A percentile compares a stretch with the other conserved stretches of the same genome.
phyloP scores from a whole-genome alignment of 2,888 invertebrate species.

The Epistrophella euchroma region DNA sequence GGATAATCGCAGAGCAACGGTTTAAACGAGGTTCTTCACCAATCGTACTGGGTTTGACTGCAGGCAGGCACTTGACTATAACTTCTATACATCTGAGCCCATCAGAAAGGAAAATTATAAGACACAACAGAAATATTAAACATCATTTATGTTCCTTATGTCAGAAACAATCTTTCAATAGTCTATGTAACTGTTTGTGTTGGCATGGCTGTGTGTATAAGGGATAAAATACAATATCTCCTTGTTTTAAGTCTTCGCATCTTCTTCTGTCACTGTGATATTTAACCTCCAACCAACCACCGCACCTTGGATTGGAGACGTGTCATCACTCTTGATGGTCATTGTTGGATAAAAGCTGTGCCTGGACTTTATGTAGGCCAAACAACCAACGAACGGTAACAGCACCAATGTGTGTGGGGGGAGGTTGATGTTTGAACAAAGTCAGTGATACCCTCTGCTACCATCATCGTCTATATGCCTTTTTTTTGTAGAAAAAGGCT shows the following conservation, averaged over 20 bases:
- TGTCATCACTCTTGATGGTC: slow-evolving; percentile 57
- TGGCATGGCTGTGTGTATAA: slow-evolving; percentile 2
- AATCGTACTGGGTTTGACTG: neutral
- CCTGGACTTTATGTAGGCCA: slow-evolving; percentile 35
- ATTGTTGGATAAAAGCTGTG: slow-evolving; percentile 58
- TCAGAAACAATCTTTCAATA: slow-evolving; percentile 67
- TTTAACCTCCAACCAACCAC: neutral
- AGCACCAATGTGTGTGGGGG: neutral
- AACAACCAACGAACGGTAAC: neutral
- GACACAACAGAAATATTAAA: slow-evolving; percentile 44
- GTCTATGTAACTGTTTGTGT: neutral
- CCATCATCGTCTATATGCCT: slow-evolving; percentile 10
- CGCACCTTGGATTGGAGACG: neutral
- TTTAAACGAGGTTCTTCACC: neutral
- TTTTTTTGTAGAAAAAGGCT: slow-evolving; percentile 49
- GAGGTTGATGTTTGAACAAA: slow-evolving; percentile 3
- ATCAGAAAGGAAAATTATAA: slow-evolving; percentile 39
- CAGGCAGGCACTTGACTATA: neutral
- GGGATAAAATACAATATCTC: slow-evolving; percentile 36
- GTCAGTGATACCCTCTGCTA: slow-evolving; percentile 21
- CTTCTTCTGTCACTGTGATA: neutral
- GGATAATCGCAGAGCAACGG: too few species aligned
- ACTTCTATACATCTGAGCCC: neutral
- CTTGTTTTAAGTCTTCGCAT: neutral
- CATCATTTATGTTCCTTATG: slow-evolving; percentile 43